Base-by-base conservation (phyloP, 2,113 vertebrate species). In the Lampris megalopsis region DNA sequence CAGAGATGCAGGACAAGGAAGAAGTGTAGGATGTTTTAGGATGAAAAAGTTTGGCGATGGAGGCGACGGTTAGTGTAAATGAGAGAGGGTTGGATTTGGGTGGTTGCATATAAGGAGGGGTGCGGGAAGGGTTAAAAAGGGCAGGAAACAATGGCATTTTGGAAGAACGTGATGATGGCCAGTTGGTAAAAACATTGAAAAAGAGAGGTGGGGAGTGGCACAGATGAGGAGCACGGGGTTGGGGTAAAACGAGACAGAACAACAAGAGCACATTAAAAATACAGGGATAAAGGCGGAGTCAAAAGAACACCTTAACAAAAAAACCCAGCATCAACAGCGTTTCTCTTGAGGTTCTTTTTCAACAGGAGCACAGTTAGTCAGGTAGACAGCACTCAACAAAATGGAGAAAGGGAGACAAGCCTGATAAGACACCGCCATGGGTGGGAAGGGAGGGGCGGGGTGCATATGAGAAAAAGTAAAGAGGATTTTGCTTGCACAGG, bases 401-500 rank as follows among this genome's bases (percentile, higher is more conserved):
- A 52, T 52, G 66, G n/a, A 36, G 47, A 68, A 24, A 54, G 40
- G 24, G 59, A 73, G 66, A 73, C 45, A 50, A 61, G 68, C 43
- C 81, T 75, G 78, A 80, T 76, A 81, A 86, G 58, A 77, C 61
- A 61, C 45, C 48, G 40, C 45, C 24, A 24, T 24, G 24, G 24
- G 24, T 24, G 24, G 24, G 24, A 24, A 24, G 24, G 49, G 43
- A 73, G 53, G 47, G 1, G 24, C 65, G 68, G 76, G 71, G 54
- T 58, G 24, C 49, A 37, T 11, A 72, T 67, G 71, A 75, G 76
- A 77, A 79, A 77, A 73, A 63, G 73, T 80, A 68, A 74, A 63
- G 77, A 88, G 86, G 83, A 65, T 76, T 85, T 85, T 87, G 63
- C 79, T 76, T 77, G 80, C 72, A 76, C 73, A 82, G 79, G 82